Evolutionary conservation across 2,797 vertebrate genomes (phyloP).

Genomic region (Thamnophis elegans): DNA sequence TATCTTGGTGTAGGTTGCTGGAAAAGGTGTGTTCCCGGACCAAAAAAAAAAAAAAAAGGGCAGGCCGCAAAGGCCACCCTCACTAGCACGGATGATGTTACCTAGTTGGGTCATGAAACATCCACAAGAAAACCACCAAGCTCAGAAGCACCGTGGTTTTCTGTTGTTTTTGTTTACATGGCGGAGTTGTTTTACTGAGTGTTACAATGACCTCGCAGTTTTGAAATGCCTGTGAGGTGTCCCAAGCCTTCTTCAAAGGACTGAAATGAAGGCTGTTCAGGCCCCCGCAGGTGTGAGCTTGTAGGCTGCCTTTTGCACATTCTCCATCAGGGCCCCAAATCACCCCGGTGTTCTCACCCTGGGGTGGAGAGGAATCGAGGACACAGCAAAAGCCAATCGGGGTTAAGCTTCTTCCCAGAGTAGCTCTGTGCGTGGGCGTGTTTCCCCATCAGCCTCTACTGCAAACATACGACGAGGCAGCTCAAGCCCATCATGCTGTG

Average conservation of each 20-base stretch:
- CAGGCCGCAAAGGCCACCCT: not conserved
- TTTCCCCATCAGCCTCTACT: not conserved
- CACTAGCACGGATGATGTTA: not conserved
- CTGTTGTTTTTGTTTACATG: not conserved
- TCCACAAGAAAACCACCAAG: not conserved
- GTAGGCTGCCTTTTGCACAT: not conserved
- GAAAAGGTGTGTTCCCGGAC: too few species aligned
- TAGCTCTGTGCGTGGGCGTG: not conserved
- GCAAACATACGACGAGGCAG: not conserved
- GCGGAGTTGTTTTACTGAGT: not conserved
- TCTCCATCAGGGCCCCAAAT: not conserved
- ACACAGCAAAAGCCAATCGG: slow-evolving; percentile 30
- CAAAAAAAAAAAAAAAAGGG: too few species aligned
- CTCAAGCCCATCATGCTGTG: not conserved
- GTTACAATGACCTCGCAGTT: not conserved
- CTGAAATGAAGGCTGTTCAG: not conserved
- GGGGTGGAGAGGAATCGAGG: slow-evolving; percentile 14
- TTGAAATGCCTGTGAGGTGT: not conserved
- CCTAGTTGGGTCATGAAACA: not conserved
- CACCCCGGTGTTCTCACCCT: slow-evolving; percentile 25
- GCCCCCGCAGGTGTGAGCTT: not conserved
- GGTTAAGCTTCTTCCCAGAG: slow-evolving; percentile 25
- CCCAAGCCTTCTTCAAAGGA: not conserved
- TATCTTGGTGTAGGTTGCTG: not conserved
- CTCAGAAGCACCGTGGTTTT: not conserved